Conservation (phyloP, 2,888 invertebrate genomes). For the Pollenia labialis region DNA sequence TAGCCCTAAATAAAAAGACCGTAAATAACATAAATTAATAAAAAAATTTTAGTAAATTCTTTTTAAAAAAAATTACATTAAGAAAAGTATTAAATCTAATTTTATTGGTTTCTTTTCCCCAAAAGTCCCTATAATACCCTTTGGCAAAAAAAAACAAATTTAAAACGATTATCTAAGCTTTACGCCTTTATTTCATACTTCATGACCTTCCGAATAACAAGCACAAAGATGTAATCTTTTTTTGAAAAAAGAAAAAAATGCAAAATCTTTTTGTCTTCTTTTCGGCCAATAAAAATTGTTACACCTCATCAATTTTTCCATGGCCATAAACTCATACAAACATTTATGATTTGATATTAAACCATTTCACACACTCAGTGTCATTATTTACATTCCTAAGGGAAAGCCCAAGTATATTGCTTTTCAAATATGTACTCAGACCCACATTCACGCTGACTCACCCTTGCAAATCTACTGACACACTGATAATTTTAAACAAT, state of each 20-base stretch:
- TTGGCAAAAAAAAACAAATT: background rate
- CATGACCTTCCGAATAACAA: background rate
- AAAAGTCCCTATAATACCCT: background rate
- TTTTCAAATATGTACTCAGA: background rate
- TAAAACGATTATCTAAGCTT: background rate
- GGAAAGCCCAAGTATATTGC: background rate
- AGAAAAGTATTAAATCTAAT: too few species aligned
- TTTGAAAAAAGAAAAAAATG: background rate
- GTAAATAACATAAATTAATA: too few species aligned
- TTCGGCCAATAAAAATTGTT: constrained; percentile 37
- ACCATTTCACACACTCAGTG: constrained; percentile 39
- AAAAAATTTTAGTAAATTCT: too few species aligned
- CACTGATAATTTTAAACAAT: constrained; percentile 9
- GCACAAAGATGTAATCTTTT: background rate
- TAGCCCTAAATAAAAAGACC: too few species aligned
- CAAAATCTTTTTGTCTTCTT: background rate
- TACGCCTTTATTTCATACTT: background rate
- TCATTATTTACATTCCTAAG: background rate
- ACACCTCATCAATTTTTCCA: constrained; percentile 56
- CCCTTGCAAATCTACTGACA: background rate
- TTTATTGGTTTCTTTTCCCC: too few species aligned
- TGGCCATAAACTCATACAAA: constrained; percentile 36
- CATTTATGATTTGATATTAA: constrained; percentile 45
- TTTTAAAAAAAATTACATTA: too few species aligned
- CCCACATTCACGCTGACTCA: background rate